These are phyloP conservation scores for Pimephales promelas DNA, from an alignment of 2,113 vertebrate species.

Conservation along the genomic window DNA sequence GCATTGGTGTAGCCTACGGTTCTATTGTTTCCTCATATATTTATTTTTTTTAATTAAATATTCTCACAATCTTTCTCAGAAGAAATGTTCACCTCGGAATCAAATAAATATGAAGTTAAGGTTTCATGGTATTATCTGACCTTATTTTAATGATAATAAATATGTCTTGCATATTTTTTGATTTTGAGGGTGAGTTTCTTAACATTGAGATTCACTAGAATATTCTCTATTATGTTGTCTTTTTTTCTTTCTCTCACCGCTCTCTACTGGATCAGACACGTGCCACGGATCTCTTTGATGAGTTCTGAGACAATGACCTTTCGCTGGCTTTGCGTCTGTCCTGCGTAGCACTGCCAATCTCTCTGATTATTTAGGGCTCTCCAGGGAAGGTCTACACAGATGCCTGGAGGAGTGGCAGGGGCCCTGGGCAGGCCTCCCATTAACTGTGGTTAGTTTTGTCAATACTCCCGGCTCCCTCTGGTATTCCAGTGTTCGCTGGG, in stretches of 20 bases:
- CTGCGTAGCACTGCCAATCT: slow-evolving; percentile 68
- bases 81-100: too few species aligned
- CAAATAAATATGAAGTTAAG: too few species aligned
- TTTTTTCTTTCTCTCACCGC: not conserved
- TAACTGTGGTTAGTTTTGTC: slow-evolving; percentile 54
- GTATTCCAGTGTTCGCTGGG: slow-evolving; percentile 12
- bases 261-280: slow-evolving; percentile 37
- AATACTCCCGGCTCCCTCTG: slow-evolving; percentile 46
- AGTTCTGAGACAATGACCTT: slow-evolving; percentile 66
- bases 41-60: too few species aligned
- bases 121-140: too few species aligned
- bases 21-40: too few species aligned
- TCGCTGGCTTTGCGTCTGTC: slow-evolving; percentile 64
- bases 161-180: too few species aligned
- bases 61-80: too few species aligned
- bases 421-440: slow-evolving; percentile 38
- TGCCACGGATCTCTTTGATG: slow-evolving; percentile 67
- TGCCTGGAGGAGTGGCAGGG: slow-evolving; percentile 21
- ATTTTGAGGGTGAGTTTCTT: not conserved
- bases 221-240: not conserved
- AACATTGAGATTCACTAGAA: not conserved
- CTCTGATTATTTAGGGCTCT: slow-evolving; percentile 72
- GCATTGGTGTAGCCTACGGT: too few species aligned
- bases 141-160: too few species aligned
- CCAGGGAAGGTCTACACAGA: slow-evolving; percentile 63